Conservation (phyloP, 2,797 vertebrate genomes). For the Centropyge bicolor region DNA sequence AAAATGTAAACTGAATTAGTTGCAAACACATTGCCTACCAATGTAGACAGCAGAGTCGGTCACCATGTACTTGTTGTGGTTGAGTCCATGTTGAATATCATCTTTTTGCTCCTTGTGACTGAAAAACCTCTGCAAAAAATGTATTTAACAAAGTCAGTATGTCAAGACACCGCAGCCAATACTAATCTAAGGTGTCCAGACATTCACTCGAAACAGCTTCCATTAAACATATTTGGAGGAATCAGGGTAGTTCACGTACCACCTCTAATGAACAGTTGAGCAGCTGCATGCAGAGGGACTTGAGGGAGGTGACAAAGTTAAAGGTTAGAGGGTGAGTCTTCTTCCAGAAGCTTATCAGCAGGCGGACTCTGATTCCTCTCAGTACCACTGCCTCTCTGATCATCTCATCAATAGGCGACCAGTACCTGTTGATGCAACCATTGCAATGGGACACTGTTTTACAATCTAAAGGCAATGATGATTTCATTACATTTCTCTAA, state of each 20-base stretch:
- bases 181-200: not conserved
- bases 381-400: slow-evolving; percentile 92
- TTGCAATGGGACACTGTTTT: not conserved
- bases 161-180: not conserved
- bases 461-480: not conserved
- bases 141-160: not conserved
- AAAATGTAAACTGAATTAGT: not conserved
- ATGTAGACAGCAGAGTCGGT: slow-evolving; percentile 92
- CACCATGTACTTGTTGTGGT: slow-evolving; percentile 96
- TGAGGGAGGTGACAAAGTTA: slow-evolving; percentile 93
- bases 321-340: slow-evolving; percentile 93
- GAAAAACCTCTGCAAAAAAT: slow-evolving; percentile 88
- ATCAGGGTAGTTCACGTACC: slow-evolving; percentile 80
- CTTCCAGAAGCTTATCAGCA: slow-evolving; percentile 93
- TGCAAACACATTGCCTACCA: slow-evolving; percentile 82
- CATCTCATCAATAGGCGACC: slow-evolving; percentile 92
- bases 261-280: slow-evolving; percentile 92
- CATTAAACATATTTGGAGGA: not conserved
- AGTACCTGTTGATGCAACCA: slow-evolving; percentile 84
- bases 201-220: not conserved
- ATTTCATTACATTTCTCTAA: not conserved
- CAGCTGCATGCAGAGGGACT: slow-evolving; percentile 91
- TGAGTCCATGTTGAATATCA: slow-evolving; percentile 86
- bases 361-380: slow-evolving; percentile 90
- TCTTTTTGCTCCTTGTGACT: slow-evolving; percentile 87